Evolutionary conservation across 2,888 invertebrate species (phyloP), one percentile per base, ranked within the genome.

Genomic region (Machimus atricapillus): DNA sequence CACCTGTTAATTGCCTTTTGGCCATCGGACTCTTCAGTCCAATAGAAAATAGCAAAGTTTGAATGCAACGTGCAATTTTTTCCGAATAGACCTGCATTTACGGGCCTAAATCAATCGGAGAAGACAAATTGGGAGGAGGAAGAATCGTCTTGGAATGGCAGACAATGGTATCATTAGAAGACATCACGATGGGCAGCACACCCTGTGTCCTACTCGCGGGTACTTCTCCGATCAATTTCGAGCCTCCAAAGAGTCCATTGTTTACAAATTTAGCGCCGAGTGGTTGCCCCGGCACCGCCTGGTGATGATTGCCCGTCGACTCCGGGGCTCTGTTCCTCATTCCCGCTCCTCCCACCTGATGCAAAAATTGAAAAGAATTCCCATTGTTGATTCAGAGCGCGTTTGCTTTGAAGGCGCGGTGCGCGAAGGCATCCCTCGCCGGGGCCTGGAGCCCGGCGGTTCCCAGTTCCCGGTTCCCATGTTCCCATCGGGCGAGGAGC

Each of bases 131-230:
- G 40, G 31, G 16, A 37, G 73, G 58, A 74, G 52, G 66, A 87
- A 85, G 86, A 87, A 46, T 77, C 77, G 37, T 19, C 74, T 79
- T 52, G 8, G 79, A 85, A 37, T 85, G 19, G 19, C 82, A 79
- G 86, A 87, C 87, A 87, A 87, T 87, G 66, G 79, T 81, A 86
- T 87, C 87, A 87, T 87, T 87, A 87, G 87, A 87, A 87, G 87
- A 85, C 87, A 87, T 86, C 87, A 86, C 43, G 85, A 78, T 85
- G 66, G 46, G 37, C 52, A 34, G 56, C 81, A 79, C 87, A 66
- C 85, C 79, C 74, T 87, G 81, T 82, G 81, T 82, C 79, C 73
- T 87, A 52, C 81, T 19, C 81, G 19, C 56, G 19, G 66, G 52
- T n/a, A 73, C 37, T 23, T 66, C 66, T 40, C 31, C 74, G 73